Conservation (phyloP, 1,140 invertebrate genomes). For the Orchestia grillus region DNA sequence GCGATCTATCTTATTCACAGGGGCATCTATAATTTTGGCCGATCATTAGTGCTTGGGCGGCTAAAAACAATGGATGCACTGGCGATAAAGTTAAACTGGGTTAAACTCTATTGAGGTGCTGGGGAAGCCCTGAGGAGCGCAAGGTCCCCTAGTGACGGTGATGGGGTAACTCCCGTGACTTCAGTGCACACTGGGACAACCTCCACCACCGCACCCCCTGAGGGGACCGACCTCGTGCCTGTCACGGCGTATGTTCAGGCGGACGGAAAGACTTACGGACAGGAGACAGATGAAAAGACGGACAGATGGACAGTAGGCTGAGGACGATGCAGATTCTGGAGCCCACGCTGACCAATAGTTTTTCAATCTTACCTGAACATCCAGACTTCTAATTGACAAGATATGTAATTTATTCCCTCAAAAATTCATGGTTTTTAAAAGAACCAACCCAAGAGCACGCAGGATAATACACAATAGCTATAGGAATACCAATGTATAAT, state of each 20-base stretch:
- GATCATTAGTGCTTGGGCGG: too few relatives aligned
- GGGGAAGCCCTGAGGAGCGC: background rate
- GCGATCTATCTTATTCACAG: too few relatives aligned
- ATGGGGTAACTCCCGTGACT: background rate
- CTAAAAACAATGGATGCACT: too few relatives aligned
- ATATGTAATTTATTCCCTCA: too few relatives aligned
- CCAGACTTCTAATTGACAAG: too few relatives aligned
- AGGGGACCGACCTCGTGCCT: background rate
- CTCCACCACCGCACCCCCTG: background rate
- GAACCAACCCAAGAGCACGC: too few relatives aligned
- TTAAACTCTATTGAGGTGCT: background rate
- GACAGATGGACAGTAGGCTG: background rate
- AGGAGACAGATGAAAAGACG: background rate
- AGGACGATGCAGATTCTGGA: background rate
- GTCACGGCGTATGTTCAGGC: background rate
- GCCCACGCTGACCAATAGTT: too few relatives aligned
- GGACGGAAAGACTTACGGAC: background rate
- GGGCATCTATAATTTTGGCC: too few relatives aligned
- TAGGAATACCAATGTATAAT: background rate
- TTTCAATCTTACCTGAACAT: too few relatives aligned
- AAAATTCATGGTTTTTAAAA: background rate
- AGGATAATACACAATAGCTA: background rate
- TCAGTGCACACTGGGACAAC: too few relatives aligned
- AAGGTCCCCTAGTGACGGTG: background rate
- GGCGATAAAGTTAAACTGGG: background rate